These are phyloP conservation scores for Takifugu bimaculatus DNA, from an alignment of 2,113 vertebrate genomes.

Conservation along the genomic window DNA sequence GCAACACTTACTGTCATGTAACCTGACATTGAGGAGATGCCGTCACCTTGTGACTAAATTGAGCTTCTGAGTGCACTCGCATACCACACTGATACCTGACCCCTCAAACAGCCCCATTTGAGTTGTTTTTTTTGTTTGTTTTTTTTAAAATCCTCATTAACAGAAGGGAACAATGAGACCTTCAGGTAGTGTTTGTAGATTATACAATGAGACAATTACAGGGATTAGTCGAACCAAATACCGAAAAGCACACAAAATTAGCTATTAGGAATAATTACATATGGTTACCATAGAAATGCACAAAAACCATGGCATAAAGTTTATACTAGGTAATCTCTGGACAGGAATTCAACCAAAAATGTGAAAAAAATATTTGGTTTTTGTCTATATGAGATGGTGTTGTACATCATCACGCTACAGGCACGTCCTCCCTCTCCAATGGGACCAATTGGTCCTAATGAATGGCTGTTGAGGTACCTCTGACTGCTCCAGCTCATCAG, in stretches of 20 bases:
- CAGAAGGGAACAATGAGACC: neutral
- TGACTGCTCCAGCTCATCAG: neutral
- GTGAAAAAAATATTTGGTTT: too few species aligned
- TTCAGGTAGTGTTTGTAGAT: neutral
- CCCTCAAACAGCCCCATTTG: constrained; percentile 30
- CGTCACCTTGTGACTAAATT: constrained; percentile 46
- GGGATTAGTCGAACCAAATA: too few species aligned
- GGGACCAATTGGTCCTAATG: neutral
- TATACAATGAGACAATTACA: neutral
- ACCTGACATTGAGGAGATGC: constrained; percentile 33
- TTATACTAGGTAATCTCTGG: too few species aligned
- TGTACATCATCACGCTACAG: too few species aligned
- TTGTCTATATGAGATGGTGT: too few species aligned
- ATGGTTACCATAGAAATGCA: neutral
- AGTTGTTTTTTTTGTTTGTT: neutral
- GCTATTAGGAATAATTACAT: neutral
- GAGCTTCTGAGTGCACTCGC: constrained; percentile 22
- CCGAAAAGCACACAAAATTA: too few species aligned
- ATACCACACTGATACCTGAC: constrained; percentile 41
- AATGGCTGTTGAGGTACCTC: neutral
- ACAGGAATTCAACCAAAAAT: too few species aligned
- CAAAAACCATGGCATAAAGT: too few species aligned
- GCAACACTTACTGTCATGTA: constrained; percentile 6
- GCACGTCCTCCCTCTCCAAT: too few species aligned
- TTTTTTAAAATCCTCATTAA: neutral